Evolutionary conservation across 2,797 vertebrate genomes (phyloP), one percentile per base, ranked within the genome.

Genomic region (Buceros bicornis): DNA sequence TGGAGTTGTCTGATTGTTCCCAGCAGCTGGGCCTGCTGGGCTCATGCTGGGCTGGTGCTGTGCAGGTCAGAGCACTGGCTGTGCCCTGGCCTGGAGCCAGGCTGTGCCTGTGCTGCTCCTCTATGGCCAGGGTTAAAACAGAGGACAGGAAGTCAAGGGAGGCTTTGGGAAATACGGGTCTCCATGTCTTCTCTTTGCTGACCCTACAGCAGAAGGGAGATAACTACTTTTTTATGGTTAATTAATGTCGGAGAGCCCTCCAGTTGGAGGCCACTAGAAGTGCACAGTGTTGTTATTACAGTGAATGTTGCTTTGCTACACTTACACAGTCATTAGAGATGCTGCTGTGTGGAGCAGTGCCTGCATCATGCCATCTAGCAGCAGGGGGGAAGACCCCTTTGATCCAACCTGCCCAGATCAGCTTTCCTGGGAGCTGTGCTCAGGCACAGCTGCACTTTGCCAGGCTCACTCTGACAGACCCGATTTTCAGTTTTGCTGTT

Each of bases 381-480:
- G 48, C 54, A 72, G 26, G 77, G 16, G 22, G 9, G 45, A 92
- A 64, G 54, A 8, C 3, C 4, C 40, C 24, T 77, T 72, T 53
- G 43, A 82, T 33, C 43, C 57, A 29, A 37, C 11, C 14, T 81
- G 22, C 16, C 29, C 42, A 47, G 1, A 47, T 25, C 33, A 72
- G 14, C 25, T 77, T 42, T 77, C 22, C 58, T 5, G 6, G 48
- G 42, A 72, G 29, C 15, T 43, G 28, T 0, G 2, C 35, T 48
- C 10, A 5, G 31, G 42, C 19, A 11, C 4, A 43, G 37, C 45
- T 8, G 16, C 1, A 6, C 17, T 50, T 81, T 1, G 0, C 58
- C 0, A 1, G n/a, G n/a, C 29, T 78, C 25, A 17, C n/a, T 31
- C n/a, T n/a, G 21, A 51, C 58, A 61, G 53, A 50, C 35, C 53